These are phyloP conservation scores for Neotoma lepida DNA, from an alignment of 2,113 vertebrate species.

Conservation along the genomic window DNA sequence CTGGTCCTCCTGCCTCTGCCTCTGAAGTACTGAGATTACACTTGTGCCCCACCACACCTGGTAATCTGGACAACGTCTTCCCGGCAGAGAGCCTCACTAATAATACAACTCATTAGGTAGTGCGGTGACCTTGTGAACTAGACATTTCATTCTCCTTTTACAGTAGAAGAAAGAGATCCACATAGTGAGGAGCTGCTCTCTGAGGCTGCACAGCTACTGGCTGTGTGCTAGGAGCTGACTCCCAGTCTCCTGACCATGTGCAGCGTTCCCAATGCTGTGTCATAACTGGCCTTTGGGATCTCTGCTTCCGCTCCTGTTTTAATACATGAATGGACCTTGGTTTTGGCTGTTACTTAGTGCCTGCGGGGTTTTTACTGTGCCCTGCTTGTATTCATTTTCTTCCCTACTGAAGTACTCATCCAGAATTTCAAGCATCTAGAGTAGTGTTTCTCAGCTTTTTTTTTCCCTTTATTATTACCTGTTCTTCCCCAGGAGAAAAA, in stretches of 20 bases:
- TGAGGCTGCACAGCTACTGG: background rate
- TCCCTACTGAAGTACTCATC: background rate
- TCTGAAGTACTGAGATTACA: background rate
- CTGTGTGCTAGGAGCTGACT: constrained; percentile 6
- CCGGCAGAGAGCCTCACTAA: background rate
- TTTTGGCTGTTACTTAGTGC: background rate
- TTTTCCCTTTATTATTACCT: background rate
- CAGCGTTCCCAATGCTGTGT: background rate
- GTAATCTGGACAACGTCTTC: background rate
- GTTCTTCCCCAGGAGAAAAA: background rate
- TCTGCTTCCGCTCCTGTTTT: background rate
- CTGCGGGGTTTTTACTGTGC: background rate
- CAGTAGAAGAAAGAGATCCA: background rate
- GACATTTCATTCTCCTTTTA: constrained; percentile 4
- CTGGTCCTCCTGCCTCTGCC: background rate
- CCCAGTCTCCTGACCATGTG: background rate
- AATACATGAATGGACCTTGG: background rate
- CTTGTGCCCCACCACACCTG: background rate
- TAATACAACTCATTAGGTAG: background rate
- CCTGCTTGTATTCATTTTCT: constrained; percentile 25
- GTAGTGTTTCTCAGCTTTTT: background rate
- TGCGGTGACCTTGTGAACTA: background rate
- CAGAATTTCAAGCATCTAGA: background rate
- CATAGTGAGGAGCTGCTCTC: background rate
- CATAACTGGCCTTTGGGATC: background rate